These are phyloP conservation scores for Erythrolamprus reginae DNA, from an alignment of 2,113 vertebrate genomes.

Conservation along the genomic window DNA sequence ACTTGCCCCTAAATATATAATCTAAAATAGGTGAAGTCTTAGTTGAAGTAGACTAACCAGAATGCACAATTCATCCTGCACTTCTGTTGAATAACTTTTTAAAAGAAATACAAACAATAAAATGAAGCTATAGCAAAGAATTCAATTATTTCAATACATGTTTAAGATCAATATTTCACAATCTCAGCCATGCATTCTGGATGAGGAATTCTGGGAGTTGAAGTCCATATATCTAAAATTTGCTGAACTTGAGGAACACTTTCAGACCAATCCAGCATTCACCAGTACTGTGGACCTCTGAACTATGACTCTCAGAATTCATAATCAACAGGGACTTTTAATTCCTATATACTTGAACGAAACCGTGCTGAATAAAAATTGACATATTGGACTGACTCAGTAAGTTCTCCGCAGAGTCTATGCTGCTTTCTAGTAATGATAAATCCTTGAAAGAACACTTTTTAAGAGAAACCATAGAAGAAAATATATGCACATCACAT, in stretches of 20 bases:
- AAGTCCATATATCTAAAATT: not conserved
- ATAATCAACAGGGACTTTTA: not conserved
- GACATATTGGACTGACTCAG: not conserved
- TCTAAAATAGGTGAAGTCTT: not conserved
- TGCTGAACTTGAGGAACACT: not conserved
- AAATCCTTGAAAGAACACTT: not conserved
- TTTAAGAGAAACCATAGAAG: not conserved
- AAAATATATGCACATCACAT: not conserved
- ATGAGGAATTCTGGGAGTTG: not conserved
- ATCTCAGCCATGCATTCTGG: not conserved
- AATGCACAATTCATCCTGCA: not conserved
- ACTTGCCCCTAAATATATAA: not conserved
- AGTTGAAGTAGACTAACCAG: not conserved
- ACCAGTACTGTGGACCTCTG: not conserved
- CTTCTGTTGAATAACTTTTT: not conserved
- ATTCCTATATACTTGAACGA: not conserved
- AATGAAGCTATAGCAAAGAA: not conserved
- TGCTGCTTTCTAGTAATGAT: not conserved
- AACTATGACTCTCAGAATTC: not conserved
- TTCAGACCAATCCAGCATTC: not conserved
- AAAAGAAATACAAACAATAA: not conserved
- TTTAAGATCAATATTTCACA: not conserved
- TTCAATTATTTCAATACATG: not conserved
- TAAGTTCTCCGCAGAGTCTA: not conserved
- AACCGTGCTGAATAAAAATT: not conserved